Evolutionary conservation across 2,888 invertebrate species (phyloP), one percentile per base, ranked within the genome.

Genomic region (Cephus rjabovi): DNA sequence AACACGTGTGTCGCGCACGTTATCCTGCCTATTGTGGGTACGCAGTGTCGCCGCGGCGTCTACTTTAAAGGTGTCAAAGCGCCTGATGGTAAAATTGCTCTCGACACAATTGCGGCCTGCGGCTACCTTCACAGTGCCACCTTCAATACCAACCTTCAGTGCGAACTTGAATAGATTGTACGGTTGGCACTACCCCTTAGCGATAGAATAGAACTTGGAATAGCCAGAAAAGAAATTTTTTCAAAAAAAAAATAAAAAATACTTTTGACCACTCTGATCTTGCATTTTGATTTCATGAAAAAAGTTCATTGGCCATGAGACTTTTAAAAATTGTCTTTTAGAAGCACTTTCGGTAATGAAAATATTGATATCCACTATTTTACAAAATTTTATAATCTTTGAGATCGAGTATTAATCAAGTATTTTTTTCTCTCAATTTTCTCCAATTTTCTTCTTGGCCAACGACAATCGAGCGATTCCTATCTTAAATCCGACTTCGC

Each of bases 1-100:
- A 89, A 86, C 89, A 89, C 87, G 86, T 87, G 88, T 88, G 56
- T 56, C 56, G 56, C 56, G 56, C 56, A 56, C 56, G 56, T 56
- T 56, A 56, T 56, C 56, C 56, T 56, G 56, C 56, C 56, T 56
- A 56, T 56, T 56, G 56, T 56, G 56, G 71, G 71, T 12, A 34
- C 71, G 71, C 31, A 71, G 34, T 23, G 31, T 71, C 71, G 71
- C 81, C 56, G 56, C 56, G 56, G 56, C 56, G 56, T 56, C 71
- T 71, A 71, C 71, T 71, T 71, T 71, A 71, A 71, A 71, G 71
- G 34, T 71, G 71, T 71, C 71, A 71, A 56, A 56, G 56, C 56
- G 56, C 23, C 23, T 56, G 56, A 56, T 56, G 56, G 56, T 56
- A 56, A 56, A 56, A 56, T 56, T 56, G 56, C 56, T 56, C 56